phyloP scores from a whole-genome alignment of 2,113 vertebrate species.

The Misgurnus mizolepis region DNA sequence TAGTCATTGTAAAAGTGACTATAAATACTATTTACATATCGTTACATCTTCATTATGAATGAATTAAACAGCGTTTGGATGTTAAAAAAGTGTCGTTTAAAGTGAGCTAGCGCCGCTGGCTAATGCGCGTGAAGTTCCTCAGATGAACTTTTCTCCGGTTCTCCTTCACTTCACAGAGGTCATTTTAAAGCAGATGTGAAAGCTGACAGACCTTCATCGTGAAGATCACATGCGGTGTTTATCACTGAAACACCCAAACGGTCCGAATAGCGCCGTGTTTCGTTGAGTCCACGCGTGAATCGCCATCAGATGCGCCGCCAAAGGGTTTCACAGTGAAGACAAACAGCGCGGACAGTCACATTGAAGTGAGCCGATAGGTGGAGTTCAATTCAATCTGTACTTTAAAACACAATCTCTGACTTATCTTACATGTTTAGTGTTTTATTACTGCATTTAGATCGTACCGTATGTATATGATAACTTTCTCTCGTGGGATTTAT shows the following conservation, averaged over 20 bases:
- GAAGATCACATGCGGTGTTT: neutral
- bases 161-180: neutral
- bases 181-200: slow-evolving; percentile 9
- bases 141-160: slow-evolving; percentile 21
- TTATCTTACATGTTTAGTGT: neutral
- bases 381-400: neutral
- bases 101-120: slow-evolving; percentile 6
- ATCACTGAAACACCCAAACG: neutral
- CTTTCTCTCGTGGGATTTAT: too few species aligned
- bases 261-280: neutral
- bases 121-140: slow-evolving; percentile 27
- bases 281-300: neutral
- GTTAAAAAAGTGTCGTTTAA: slow-evolving; percentile 14
- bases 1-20: neutral
- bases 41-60: neutral
- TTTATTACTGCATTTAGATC: neutral
- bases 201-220: neutral
- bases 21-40: slow-evolving; percentile 7
- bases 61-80: slow-evolving; percentile 1
- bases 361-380: slow-evolving; percentile 22
- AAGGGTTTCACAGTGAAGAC: neutral
- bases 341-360: neutral
- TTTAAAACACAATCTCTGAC: neutral
- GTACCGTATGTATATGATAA: too few species aligned
- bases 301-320: neutral